phyloP scores from a whole-genome alignment of 2,888 invertebrate genomes.

The Erebia palarica region DNA sequence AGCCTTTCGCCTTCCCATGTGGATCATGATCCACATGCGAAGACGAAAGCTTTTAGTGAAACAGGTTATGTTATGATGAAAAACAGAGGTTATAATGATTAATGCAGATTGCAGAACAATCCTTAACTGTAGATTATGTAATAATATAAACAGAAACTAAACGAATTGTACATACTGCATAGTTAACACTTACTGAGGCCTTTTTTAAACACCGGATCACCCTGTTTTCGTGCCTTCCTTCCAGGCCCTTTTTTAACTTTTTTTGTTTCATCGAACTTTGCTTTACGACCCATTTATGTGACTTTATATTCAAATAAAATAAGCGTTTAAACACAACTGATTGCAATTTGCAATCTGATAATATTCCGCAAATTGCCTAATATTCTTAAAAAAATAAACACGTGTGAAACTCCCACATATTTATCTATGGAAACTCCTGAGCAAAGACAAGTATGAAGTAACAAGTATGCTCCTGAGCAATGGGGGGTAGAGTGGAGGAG shows the following conservation, averaged over 20 bases:
- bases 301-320: not conserved
- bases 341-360: no score
- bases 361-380: not conserved
- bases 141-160: not conserved
- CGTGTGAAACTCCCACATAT: no score
- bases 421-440: no score
- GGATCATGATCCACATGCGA: no score
- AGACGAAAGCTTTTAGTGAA: not conserved
- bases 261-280: slow-evolving; percentile 87
- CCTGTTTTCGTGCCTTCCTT: slow-evolving; percentile 93
- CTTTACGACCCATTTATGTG: slow-evolving; percentile 90
- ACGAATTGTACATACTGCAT: not conserved
- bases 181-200: slow-evolving; percentile 66
- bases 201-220: slow-evolving; percentile 87
- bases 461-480: no score
- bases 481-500: no score
- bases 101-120: not conserved
- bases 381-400: no score
- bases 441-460: no score
- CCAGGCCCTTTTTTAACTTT: slow-evolving; percentile 92
- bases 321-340: not conserved
- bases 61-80: slow-evolving; percentile 8
- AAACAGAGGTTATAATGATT: not conserved
- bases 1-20: not conserved
- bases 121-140: not conserved